Conservation (phyloP, 2,113 vertebrate genomes). For the Perca flavescens region DNA sequence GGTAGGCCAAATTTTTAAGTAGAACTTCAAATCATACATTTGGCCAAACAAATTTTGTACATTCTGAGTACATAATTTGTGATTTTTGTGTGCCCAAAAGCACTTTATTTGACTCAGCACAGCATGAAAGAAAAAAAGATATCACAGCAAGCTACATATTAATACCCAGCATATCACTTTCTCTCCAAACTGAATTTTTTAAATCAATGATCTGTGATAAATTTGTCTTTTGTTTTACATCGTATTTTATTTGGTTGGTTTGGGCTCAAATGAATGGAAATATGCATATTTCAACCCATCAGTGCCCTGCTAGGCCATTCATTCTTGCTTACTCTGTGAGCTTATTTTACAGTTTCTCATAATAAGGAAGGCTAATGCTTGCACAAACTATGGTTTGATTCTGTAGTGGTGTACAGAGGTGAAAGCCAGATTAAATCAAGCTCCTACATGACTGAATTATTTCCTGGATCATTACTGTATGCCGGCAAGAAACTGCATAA, state of each 20-base stretch:
- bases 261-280: not conserved
- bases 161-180: too few species aligned
- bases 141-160: too few species aligned
- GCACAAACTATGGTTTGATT: slow-evolving; percentile 22
- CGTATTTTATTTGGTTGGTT: not conserved
- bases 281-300: not conserved
- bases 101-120: not conserved
- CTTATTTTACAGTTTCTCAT: slow-evolving; percentile 11
- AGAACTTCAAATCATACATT: not conserved
- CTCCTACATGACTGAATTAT: slow-evolving; percentile 52
- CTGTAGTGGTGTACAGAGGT: slow-evolving; percentile 9
- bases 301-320: not conserved
- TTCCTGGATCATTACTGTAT: slow-evolving; percentile 57
- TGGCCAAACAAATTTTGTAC: not conserved
- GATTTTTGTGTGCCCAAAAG: not conserved
- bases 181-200: too few species aligned
- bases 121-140: too few species aligned
- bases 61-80: not conserved
- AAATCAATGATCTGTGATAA: not conserved
- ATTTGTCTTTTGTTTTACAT: not conserved
- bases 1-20: not conserved
- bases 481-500: slow-evolving; percentile 38
- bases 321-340: not conserved
- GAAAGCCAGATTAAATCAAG: slow-evolving; percentile 61
- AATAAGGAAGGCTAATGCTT: slow-evolving; percentile 20